Evolutionary conservation across 2,888 invertebrate genomes (phyloP).

Genomic region (Harpalus rubripes): DNA sequence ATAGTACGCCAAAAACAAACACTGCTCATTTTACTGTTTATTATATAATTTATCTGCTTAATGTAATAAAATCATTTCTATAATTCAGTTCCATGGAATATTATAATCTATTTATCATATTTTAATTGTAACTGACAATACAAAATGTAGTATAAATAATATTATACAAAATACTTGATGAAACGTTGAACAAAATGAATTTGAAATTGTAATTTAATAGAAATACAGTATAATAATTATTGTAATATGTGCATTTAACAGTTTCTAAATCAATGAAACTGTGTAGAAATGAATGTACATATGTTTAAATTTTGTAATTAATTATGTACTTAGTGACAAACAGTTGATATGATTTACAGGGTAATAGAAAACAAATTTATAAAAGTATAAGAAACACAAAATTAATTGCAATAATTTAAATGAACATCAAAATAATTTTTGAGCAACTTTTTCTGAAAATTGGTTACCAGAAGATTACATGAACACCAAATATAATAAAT

Average conservation of each 20-base stretch:
- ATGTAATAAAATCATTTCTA: slow-evolving; percentile 1
- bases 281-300: too few relatives aligned
- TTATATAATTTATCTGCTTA: slow-evolving; percentile 1
- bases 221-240: background rate
- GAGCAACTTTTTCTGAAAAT: too few relatives aligned
- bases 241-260: background rate
- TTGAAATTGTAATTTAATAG: background rate
- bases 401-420: too few relatives aligned
- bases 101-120: slow-evolving; percentile 4
- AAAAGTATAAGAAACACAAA: too few relatives aligned
- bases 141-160: background rate
- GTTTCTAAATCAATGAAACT: too few relatives aligned
- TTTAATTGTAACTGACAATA: background rate
- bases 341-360: too few relatives aligned
- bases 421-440: too few relatives aligned
- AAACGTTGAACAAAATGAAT: background rate
- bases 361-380: too few relatives aligned
- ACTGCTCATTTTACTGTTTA: background rate
- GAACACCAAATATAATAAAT: too few relatives aligned
- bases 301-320: too few relatives aligned
- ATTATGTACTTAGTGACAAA: too few relatives aligned
- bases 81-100: background rate
- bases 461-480: too few relatives aligned
- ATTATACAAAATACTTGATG: background rate
- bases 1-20: slow-evolving; percentile 2